Evolutionary conservation across 2,113 vertebrate genomes (phyloP).

Genomic region (Bungarus multicinctus): DNA sequence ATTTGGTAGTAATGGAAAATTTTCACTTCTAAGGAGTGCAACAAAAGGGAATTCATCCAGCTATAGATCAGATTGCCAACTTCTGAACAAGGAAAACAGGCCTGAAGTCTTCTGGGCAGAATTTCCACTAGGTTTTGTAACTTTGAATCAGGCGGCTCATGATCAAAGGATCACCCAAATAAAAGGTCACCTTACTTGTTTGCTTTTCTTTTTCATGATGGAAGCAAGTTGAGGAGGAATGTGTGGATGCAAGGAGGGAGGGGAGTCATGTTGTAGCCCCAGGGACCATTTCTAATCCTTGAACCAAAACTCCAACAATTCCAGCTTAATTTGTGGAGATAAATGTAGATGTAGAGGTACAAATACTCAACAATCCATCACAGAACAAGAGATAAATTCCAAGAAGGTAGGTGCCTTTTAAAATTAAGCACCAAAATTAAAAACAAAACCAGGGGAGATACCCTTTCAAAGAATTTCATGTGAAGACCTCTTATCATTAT

Average conservation of each 20-base stretch:
- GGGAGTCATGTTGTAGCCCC: neutral
- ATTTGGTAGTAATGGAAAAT: neutral
- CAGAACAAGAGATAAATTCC: neutral
- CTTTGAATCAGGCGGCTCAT: neutral
- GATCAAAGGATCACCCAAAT: neutral
- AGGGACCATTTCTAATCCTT: neutral
- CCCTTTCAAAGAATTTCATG: neutral
- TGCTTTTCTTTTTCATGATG: neutral
- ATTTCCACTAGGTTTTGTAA: neutral
- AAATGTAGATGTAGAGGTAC: neutral
- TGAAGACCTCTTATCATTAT: neutral
- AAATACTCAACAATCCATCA: neutral
- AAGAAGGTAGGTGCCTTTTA: neutral
- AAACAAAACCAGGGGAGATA: neutral
- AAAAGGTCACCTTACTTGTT: neutral
- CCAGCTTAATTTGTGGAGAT: neutral
- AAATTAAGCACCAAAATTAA: neutral
- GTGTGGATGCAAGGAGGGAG: neutral
- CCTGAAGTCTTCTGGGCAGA: neutral
- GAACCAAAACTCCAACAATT: neutral
- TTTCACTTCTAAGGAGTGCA: neutral
- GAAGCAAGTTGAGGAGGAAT: neutral
- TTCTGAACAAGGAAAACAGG: neutral
- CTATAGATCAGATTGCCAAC: neutral
- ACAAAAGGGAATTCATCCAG: neutral